Percentiles rank a stretch among this genome's conserved stretches.
phyloP scores from a whole-genome alignment of 1,140 invertebrate species.

The Drosophila bocki region DNA sequence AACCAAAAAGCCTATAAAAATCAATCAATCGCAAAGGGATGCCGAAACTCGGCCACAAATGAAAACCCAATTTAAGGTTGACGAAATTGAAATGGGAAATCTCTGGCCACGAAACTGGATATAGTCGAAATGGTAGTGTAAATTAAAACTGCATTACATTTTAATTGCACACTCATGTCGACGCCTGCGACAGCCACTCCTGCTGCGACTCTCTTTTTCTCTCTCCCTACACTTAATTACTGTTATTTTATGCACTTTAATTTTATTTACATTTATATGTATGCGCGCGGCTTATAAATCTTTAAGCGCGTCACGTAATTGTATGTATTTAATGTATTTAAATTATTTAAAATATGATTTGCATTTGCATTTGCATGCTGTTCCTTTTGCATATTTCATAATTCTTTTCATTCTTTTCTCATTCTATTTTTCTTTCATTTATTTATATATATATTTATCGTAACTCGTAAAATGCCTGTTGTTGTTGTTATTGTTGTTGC shows the following conservation, averaged over 20 bases:
- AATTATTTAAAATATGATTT: constrained; percentile 36
- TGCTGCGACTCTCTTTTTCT: constrained; percentile 1
- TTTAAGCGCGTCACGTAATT: constrained; percentile 40
- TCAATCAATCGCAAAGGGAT: background rate
- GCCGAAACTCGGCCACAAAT: constrained; percentile 2
- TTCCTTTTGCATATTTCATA: constrained; percentile 23
- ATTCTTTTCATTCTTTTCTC: constrained; percentile 37
- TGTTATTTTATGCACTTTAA: constrained; percentile 51
- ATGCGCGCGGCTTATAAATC: constrained; percentile 31
- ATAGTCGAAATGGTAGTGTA: constrained; percentile 17
- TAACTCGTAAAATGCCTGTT: constrained; percentile 61
- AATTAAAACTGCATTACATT: constrained; percentile 64
- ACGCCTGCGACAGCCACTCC: constrained; percentile 4
- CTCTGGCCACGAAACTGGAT: constrained; percentile 2
- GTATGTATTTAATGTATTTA: constrained; percentile 26
- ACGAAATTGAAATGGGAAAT: constrained; percentile 9
- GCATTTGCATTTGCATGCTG: constrained; percentile 22
- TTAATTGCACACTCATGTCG: constrained; percentile 51
- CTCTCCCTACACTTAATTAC: constrained; percentile 51
- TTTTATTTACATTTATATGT: constrained; percentile 51
- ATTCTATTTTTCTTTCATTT: constrained; percentile 53
- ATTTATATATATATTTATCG: constrained; percentile 22
- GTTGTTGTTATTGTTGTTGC: constrained; percentile 53
- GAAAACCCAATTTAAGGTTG: constrained; percentile 1
- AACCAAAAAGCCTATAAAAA: background rate